These are phyloP conservation scores for Dicentrarchus labrax DNA, from an alignment of 2,113 vertebrate species.

Conservation along the genomic window DNA sequence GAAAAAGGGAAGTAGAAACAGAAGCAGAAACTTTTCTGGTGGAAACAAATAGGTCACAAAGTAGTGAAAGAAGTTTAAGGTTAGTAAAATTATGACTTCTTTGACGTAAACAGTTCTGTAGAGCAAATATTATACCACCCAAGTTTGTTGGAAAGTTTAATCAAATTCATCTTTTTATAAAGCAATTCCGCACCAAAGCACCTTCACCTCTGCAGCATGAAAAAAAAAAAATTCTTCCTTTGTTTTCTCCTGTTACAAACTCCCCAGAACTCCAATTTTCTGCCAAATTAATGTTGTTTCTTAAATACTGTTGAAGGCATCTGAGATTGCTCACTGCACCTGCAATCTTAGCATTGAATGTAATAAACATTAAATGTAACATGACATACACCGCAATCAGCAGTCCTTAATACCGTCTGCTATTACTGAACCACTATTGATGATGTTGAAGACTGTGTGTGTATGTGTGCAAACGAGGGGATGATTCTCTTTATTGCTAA, in stretches of 20 bases:
- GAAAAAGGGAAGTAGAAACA: not conserved
- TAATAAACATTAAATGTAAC: not conserved
- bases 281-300: not conserved
- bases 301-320: not conserved
- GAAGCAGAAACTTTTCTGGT: not conserved
- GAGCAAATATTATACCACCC: no score
- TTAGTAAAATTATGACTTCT: not conserved
- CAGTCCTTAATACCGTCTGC: not conserved
- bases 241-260: not conserved
- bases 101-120: no score
- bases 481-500: not conserved
- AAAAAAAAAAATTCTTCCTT: not conserved
- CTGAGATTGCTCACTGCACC: not conserved
- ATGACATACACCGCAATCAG: not conserved
- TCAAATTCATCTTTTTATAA: conserved; percentile 8
- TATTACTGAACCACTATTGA: not conserved
- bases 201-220: not conserved
- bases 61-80: not conserved
- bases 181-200: not conserved
- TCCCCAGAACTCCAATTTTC: not conserved
- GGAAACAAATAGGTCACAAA: not conserved
- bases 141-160: not conserved
- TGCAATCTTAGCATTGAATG: not conserved
- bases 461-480: not conserved
- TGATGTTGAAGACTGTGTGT: not conserved